Evolutionary conservation across 2,113 vertebrate species (phyloP).

Genomic region (Lagopus muta): DNA sequence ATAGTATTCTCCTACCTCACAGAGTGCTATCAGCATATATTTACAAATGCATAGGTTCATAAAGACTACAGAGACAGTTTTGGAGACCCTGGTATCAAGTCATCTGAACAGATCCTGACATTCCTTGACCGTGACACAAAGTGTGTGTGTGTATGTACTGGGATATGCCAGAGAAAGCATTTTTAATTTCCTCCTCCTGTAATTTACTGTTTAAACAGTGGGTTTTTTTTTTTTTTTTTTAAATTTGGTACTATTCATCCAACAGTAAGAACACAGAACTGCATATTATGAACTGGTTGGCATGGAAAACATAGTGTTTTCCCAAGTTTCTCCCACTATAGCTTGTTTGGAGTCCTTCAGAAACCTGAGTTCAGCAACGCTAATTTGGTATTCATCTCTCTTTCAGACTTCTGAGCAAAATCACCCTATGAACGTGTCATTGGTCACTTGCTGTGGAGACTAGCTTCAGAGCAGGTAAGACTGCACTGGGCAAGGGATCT

Average conservation of each 20-base stretch:
- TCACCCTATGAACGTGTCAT: no score
- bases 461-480: no score
- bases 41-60: conserved; percentile 36
- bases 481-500: no score
- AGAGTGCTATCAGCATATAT: conserved; percentile 38
- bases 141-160: rapidly evolving
- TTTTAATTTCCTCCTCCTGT: background rate
- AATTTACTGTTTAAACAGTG: background rate
- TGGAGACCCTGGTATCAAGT: background rate
- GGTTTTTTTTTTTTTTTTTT: background rate
- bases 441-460: no score
- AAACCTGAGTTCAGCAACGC: background rate
- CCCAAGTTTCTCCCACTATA: background rate
- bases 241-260: background rate
- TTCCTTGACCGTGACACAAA: background rate
- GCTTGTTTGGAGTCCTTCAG: background rate
- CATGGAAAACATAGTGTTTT: background rate
- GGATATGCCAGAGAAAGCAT: rapidly evolving
- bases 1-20: conserved; percentile 44
- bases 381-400: background rate
- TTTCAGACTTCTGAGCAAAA: background rate
- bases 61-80: background rate
- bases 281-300: background rate
- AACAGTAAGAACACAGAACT: rapidly evolving
- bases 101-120: background rate